Evolutionary conservation across 2,797 vertebrate species (phyloP), one percentile per base, ranked within the genome.

Genomic region (Hirundo rustica): DNA sequence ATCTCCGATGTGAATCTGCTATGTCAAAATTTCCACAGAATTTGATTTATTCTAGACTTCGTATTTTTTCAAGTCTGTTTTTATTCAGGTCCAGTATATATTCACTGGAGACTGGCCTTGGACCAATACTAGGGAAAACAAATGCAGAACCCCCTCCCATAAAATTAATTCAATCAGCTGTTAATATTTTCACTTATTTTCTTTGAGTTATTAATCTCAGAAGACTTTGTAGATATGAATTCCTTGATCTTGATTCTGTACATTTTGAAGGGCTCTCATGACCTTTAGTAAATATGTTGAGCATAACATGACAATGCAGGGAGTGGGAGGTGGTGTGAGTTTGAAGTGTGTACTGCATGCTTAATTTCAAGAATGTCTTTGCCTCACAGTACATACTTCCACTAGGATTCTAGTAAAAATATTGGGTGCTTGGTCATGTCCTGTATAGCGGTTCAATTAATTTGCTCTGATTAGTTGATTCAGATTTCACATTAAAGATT

Each of bases 11-110:
- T 71, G 71, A 87, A 85, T 82, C 53, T 76, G 17, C n/a, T 53
- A 3, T 7, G 19, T 53, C 71, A 87, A 92, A 87, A 60, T 29
- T 55, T 89, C 36, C 16, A 57, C 6, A 45, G 38, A 90, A 13
- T 76, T 89, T 90, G 62, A 92, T 95, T 95, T 94, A 82, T 55
- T 77, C 19, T 57, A 76, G 36, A 38, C 15, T 73, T 85, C 18
- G 40, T 70, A 23, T 80, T 76, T 78, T 85, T 71, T 32, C 7
- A 78, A 45, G 51, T 68, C 34, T 9, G 2, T 3, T 84, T 85
- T 93, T 84, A 55, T 75, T 77, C n/a, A 34, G 44, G 64, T 42
- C 15, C 3, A 11, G 2, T 48, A 21, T 30, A 77, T 57, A 61
- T 67, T 12, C 40, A n/a, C 4, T 71, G 18, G 44, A 73, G 29